Evolutionary conservation across 2,113 vertebrate species (phyloP).

Genomic region (Lepisosteus osseus): DNA sequence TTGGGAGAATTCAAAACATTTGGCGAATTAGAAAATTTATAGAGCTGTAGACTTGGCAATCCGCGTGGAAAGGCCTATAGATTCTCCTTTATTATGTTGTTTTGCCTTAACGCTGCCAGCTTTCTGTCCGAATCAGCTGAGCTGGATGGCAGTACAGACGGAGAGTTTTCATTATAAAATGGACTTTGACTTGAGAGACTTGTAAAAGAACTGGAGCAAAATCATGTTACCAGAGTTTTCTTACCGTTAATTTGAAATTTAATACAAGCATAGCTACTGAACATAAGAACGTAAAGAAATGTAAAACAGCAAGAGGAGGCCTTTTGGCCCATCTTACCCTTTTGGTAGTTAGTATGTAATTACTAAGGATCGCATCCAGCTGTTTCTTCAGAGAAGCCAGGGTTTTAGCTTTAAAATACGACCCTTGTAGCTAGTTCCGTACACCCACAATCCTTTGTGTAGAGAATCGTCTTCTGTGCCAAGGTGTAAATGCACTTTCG

Average conservation of each 20-base stretch:
- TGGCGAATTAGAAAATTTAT: background rate
- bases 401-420: too few species aligned
- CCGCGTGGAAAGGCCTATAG: background rate
- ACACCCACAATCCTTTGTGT: too few species aligned
- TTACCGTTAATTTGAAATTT: too few species aligned
- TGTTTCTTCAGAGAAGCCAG: too few species aligned
- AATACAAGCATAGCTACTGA: too few species aligned
- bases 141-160: background rate
- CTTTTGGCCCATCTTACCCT: background rate
- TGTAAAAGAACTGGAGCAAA: background rate
- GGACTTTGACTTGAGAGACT: background rate
- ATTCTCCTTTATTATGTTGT: background rate
- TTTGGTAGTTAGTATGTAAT: background rate
- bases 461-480: too few species aligned
- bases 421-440: too few species aligned
- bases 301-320: too few species aligned
- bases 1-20: constrained; percentile 2
- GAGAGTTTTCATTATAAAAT: background rate
- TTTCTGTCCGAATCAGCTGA: constrained; percentile 1
- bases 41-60: background rate
- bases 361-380: too few species aligned
- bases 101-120: background rate
- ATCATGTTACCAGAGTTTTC: too few species aligned
- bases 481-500: too few species aligned
- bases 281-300: too few species aligned